Conservation (phyloP, 2,888 invertebrate species). For the Amiota communis region DNA sequence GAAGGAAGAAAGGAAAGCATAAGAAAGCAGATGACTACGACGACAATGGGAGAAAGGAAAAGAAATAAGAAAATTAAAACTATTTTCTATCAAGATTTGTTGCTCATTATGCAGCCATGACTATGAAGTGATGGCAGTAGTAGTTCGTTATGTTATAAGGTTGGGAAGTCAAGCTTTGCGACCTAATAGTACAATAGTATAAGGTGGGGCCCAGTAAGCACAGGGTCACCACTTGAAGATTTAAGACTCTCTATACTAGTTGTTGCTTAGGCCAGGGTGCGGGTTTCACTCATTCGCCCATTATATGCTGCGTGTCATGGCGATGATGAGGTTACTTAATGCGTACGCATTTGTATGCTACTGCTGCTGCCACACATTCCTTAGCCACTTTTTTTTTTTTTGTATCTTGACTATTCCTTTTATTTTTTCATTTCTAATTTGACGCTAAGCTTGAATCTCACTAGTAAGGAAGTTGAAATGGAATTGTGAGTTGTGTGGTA, state of each 20-base stretch:
- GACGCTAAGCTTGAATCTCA: conserved; percentile 17
- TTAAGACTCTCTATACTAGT: background rate
- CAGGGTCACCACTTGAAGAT: background rate
- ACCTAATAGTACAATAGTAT: background rate
- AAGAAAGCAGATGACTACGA: background rate
- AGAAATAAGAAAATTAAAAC: conserved; percentile 29
- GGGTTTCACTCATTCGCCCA: background rate
- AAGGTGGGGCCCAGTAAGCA: background rate
- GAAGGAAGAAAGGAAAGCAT: background rate
- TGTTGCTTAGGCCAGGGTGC: background rate
- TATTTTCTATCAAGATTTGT: conserved; percentile 27
- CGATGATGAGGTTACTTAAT: conserved; percentile 67
- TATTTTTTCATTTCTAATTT: conserved; percentile 17
- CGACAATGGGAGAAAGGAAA: background rate
- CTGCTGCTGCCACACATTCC: background rate
- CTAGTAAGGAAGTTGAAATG: conserved; percentile 1
- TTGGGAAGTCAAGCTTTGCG: background rate
- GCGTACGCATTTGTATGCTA: conserved; percentile 41
- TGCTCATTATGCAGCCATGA: conserved; percentile 28
- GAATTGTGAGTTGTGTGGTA: background rate
- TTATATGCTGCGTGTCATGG: conserved; percentile 55
- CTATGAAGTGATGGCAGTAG: background rate
- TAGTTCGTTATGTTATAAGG: background rate
- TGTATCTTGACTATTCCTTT: background rate
- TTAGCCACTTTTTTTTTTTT: background rate